Conservation (phyloP, 1,140 invertebrate genomes). For the Orchestia grillus region DNA sequence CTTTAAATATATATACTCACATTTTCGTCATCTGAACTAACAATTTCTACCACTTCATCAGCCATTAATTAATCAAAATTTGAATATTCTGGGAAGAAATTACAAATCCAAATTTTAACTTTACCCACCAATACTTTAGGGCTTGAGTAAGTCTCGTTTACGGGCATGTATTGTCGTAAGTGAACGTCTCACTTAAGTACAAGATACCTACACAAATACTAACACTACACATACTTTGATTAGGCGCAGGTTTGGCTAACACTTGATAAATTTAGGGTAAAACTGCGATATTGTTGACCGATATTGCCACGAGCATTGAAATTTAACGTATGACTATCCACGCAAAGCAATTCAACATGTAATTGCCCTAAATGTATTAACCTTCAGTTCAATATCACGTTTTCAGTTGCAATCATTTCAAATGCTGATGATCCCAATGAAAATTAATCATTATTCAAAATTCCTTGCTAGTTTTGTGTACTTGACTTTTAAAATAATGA, state of each 20-base stretch:
- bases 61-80: not conserved
- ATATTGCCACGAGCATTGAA: not conserved
- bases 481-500: too few relatives aligned
- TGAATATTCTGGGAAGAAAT: not conserved
- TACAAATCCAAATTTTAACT: not conserved
- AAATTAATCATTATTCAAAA: too few relatives aligned
- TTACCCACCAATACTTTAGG: not conserved
- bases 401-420: too few relatives aligned
- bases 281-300: not conserved
- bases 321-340: not conserved
- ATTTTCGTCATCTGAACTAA: not conserved
- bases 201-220: too few relatives aligned
- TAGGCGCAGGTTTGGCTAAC: not conserved
- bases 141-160: not conserved
- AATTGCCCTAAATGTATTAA: too few relatives aligned
- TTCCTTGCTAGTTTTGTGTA: too few relatives aligned
- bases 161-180: not conserved
- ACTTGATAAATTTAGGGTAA: not conserved
- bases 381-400: too few relatives aligned
- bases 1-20: not conserved
- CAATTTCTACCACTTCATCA: constrained; percentile 8
- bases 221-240: not conserved
- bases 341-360: not conserved
- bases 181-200: too few relatives aligned
- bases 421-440: too few relatives aligned